phyloP scores from a whole-genome alignment of 2,797 vertebrate species.

The Sebastes cheni region DNA sequence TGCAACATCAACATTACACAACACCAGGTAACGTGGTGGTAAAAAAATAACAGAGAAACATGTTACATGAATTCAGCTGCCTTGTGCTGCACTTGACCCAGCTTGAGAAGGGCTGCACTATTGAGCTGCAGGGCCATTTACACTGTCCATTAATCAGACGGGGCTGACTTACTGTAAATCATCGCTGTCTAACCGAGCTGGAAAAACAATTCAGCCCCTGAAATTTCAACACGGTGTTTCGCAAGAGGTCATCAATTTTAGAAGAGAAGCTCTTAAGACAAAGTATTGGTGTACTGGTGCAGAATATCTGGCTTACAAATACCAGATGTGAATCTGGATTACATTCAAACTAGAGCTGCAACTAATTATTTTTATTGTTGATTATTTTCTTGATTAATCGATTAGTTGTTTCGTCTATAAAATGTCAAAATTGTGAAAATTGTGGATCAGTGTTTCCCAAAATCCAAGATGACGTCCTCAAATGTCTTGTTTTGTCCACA shows the following conservation, averaged over 20 bases:
- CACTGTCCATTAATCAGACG: conserved; percentile 36
- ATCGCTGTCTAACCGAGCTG: conserved; percentile 1
- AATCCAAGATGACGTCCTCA: too few species aligned
- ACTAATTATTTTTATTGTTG: too few species aligned
- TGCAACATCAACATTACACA: background rate
- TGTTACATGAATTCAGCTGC: background rate
- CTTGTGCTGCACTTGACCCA: background rate
- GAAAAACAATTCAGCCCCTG: conserved; percentile 18
- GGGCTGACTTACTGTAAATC: conserved; percentile 27
- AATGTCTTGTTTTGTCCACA: too few species aligned
- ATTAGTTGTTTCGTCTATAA: too few species aligned
- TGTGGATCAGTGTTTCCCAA: too few species aligned
- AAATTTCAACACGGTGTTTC: conserved; percentile 36
- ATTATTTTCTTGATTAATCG: too few species aligned
- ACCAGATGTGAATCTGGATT: background rate
- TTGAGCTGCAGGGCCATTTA: conserved; percentile 29
- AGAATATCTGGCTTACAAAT: background rate
- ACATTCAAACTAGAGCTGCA: background rate
- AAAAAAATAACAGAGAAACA: background rate
- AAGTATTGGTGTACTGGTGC: background rate
- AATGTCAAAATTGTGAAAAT: too few species aligned
- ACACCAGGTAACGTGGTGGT: background rate
- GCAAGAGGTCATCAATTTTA: conserved; percentile 19
- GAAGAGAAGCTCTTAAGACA: background rate
- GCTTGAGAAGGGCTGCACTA: background rate